Conservation (phyloP, 1,140 invertebrate species). For the Prorops nasuta region DNA sequence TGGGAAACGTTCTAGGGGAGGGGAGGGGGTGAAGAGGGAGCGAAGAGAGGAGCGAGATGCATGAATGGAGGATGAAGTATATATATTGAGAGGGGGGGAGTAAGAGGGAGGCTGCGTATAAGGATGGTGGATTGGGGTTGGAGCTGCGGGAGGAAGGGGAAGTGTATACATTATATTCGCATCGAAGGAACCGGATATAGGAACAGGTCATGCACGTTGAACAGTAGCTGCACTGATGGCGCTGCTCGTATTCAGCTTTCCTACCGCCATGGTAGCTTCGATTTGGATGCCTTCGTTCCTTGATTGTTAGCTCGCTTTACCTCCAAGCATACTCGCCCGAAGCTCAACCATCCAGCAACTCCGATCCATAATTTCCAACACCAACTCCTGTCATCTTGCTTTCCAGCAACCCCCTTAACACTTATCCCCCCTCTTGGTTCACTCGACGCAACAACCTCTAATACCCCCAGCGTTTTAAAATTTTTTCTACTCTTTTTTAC, state of each 20-base stretch:
- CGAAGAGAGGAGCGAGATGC: no score
- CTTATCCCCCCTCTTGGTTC: no score
- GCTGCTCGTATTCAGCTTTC: slow-evolving; percentile 27
- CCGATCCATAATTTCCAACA: slow-evolving; percentile 25
- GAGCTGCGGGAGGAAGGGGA: background rate
- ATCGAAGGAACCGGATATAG: slow-evolving; percentile 27
- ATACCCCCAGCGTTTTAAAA: no score
- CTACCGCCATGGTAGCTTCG: slow-evolving; percentile 20
- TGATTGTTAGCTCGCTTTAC: slow-evolving; percentile 28
- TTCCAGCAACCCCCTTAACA: slow-evolving; percentile 7
- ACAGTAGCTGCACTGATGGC: slow-evolving; percentile 1
- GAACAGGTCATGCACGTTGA: slow-evolving; percentile 19
- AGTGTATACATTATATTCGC: slow-evolving; percentile 16
- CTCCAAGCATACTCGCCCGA: slow-evolving; percentile 18
- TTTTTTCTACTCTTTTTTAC: no score
- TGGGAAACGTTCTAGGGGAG: no score
- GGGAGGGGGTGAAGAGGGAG: no score
- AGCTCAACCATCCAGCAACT: slow-evolving; percentile 5
- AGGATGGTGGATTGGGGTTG: background rate
- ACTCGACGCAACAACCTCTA: no score
- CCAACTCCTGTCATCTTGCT: slow-evolving; percentile 4
- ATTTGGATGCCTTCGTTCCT: slow-evolving; percentile 17
- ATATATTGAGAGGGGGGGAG: no score
- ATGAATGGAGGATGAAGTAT: no score
- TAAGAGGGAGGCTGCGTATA: no score